Base-by-base conservation (phyloP, 2,888 invertebrate genomes). In the Mythimna vitellina region DNA sequence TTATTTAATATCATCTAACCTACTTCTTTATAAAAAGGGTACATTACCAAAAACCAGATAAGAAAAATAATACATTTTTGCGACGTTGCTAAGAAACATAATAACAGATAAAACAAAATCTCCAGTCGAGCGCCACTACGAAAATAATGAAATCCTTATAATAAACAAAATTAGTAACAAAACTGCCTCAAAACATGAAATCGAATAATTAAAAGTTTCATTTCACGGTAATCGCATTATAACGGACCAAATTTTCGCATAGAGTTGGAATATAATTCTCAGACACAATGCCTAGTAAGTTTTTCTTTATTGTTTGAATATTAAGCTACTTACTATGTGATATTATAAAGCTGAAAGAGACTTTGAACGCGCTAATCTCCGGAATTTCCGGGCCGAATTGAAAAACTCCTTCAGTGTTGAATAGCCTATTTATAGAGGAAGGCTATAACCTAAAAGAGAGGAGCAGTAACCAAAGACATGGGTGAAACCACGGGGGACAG, bases 241-340 rank as follows among this genome's bases (percentile, higher is more conserved):
- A 77, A 57, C 51, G 56, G 70, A 49, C 29, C 54, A 58, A 75
- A 75, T 70, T 71, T 46, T 62, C n/a, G 51, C 35, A 73, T 17
- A 22, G 14, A 72, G 38, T 78, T 53, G 51, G 49, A 49, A 35
- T 29, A 49, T 54, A 60, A 70, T 61, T 70, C 38, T 22, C 51
- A 10, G n/a, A 12, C 22, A 73, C 58, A 60, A 76, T 76, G 77
- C 22, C 56, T 46, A 12, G 77, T 77, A 75, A 80, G 81, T 80
- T 61, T 49, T 20, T 10, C 10, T 25, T 72, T 61, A 12, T 20
- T 42, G n/a, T 79, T 56, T 60, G n/a, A 35, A 2, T 22, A 29
- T 4, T 60, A 17, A 49, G 25, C 12, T 63, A 53, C 9, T n/a
- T 9, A n/a, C n/a, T 51, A 51, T n/a, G 17, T 46, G 1, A 46